These are phyloP conservation scores for Synanthedon formicaeformis DNA, from an alignment of 2,888 invertebrate genomes.

Conservation along the genomic window DNA sequence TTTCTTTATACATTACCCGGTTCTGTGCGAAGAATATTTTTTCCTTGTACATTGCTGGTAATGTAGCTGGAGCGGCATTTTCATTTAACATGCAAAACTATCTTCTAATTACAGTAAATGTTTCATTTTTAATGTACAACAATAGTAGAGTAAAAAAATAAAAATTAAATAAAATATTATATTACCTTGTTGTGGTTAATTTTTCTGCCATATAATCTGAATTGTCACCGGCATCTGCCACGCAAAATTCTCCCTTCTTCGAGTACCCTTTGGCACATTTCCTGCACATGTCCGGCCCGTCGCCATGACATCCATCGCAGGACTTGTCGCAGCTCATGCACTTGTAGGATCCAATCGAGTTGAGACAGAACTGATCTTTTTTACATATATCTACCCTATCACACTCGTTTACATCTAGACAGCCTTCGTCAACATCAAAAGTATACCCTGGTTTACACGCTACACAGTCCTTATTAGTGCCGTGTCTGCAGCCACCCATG, in stretches of 20 bases:
- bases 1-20: too few relatives aligned
- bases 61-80: too few relatives aligned
- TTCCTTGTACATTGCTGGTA: too few relatives aligned
- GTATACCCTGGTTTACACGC: conserved; percentile 78
- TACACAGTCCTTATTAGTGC: conserved; percentile 75
- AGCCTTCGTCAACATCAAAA: conserved; percentile 80
- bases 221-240: conserved; percentile 67
- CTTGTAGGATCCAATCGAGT: conserved; percentile 84
- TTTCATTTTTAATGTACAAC: conserved; percentile 2
- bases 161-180: neutral
- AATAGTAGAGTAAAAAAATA: conserved; percentile 1
- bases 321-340: conserved; percentile 88
- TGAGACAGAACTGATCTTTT: conserved; percentile 86
- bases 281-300: conserved; percentile 92
- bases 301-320: conserved; percentile 86
- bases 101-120: neutral
- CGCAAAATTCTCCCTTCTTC: conserved; percentile 80
- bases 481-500: conserved; percentile 78
- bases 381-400: conserved; percentile 65
- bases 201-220: conserved; percentile 38
- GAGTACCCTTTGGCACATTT: conserved; percentile 82
- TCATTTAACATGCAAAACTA: neutral
- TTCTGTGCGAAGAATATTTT: too few relatives aligned
- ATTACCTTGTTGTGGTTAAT: conserved; percentile 46
- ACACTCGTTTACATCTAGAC: conserved; percentile 90